Conservation (phyloP, 2,113 vertebrate genomes). For the Pelusios castaneus region DNA sequence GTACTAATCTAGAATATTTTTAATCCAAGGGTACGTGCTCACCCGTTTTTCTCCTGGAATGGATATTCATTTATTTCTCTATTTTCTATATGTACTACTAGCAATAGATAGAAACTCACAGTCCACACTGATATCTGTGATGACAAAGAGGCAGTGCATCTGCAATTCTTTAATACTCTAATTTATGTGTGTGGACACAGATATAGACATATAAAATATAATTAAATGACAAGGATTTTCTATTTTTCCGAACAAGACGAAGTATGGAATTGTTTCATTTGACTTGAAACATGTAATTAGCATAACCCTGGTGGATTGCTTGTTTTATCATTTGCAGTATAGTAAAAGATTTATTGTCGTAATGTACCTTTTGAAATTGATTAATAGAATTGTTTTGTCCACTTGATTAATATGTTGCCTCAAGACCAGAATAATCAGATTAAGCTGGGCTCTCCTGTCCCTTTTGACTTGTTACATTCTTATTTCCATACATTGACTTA, state of each 20-base stretch:
- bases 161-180: not conserved
- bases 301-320: slow-evolving; percentile 71
- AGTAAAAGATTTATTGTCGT: slow-evolving; percentile 69
- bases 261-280: slow-evolving; percentile 56
- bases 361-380: slow-evolving; percentile 68
- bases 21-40: not conserved
- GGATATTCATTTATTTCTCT: not conserved
- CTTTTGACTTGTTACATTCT: slow-evolving; percentile 14
- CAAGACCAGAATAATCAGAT: slow-evolving; percentile 49
- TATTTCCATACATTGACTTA: not conserved
- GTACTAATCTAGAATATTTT: not conserved
- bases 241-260: slow-evolving; percentile 65
- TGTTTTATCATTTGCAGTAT: slow-evolving; percentile 72
- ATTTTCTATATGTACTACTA: not conserved
- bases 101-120: not conserved
- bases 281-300: slow-evolving; percentile 70
- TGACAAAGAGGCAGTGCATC: not conserved
- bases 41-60: not conserved
- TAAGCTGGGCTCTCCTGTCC: slow-evolving; percentile 31
- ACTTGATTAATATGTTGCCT: slow-evolving; percentile 73
- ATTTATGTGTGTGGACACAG: slow-evolving; percentile 45
- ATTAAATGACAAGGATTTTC: slow-evolving; percentile 55
- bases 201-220: slow-evolving; percentile 46
- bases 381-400: slow-evolving; percentile 73
- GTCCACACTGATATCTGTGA: not conserved